Evolutionary conservation across 2,113 vertebrate species (phyloP).

Genomic region (Sinocyclocheilus grahami): DNA sequence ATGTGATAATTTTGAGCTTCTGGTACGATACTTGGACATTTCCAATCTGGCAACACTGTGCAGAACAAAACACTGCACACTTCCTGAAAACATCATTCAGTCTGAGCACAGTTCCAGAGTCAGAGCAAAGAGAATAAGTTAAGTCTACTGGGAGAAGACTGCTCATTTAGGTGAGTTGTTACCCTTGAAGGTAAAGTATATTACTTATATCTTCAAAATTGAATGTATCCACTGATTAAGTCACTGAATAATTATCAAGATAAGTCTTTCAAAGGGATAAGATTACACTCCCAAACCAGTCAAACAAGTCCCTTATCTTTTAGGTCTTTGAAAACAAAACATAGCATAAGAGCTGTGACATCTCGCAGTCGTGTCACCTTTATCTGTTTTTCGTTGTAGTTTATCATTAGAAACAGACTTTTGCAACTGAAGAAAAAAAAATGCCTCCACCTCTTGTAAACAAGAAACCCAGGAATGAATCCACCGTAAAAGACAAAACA

Average conservation of each 20-base stretch:
- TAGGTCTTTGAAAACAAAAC: background rate
- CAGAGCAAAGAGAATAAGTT: background rate
- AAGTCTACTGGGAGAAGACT: background rate
- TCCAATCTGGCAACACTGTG: too few species aligned
- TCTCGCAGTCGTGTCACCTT: background rate
- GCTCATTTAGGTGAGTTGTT: background rate
- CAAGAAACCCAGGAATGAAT: slow-evolving; percentile 61
- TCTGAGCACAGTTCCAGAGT: background rate
- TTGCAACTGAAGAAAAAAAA: background rate
- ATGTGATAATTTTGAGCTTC: too few species aligned
- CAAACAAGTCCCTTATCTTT: background rate
- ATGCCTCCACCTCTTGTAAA: slow-evolving; percentile 69
- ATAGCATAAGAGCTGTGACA: background rate
- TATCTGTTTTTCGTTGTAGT: background rate
- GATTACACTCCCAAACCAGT: background rate
- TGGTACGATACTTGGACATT: too few species aligned
- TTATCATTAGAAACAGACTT: background rate
- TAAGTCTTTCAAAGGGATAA: background rate
- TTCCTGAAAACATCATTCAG: slow-evolving; percentile 9
- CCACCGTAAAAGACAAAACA: slow-evolving; percentile 40
- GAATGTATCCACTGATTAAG: background rate
- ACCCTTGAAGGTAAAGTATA: slow-evolving; percentile 5
- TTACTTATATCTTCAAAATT: background rate
- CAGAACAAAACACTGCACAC: background rate
- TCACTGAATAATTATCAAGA: background rate